phyloP scores from a whole-genome alignment of 1,140 invertebrate genomes.

The Lamellibrachia luymesi region DNA sequence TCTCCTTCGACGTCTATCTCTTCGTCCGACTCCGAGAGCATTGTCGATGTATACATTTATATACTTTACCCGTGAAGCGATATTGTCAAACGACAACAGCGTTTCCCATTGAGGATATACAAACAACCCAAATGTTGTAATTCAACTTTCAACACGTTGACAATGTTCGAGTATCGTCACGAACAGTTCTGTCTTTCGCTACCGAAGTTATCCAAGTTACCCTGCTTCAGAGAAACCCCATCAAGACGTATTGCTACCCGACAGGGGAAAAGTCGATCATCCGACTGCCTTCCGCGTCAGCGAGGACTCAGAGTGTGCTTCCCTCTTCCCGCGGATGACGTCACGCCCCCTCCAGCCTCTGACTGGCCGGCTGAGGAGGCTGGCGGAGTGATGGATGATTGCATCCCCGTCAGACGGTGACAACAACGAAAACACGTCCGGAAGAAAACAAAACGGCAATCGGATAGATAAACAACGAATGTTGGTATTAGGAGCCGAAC shows the following conservation, averaged over 20 bases:
- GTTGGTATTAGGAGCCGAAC: background rate
- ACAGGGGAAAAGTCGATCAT: background rate
- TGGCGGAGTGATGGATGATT: background rate
- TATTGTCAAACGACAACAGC: background rate
- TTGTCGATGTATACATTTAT: background rate
- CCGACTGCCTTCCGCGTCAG: background rate
- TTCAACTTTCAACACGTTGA: background rate
- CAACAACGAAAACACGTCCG: background rate
- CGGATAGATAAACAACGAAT: background rate
- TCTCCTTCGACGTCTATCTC: background rate
- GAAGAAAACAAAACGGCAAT: background rate
- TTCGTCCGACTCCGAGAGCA: background rate
- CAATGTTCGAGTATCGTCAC: background rate
- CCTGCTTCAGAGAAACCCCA: background rate
- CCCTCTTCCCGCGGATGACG: background rate
- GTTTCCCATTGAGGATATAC: too few species aligned
- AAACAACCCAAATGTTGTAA: too few species aligned
- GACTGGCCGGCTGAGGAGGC: background rate
- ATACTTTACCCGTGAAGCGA: background rate
- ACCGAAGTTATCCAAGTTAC: background rate
- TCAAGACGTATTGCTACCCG: background rate
- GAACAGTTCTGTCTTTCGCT: background rate
- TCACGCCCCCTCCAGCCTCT: background rate
- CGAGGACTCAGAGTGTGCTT: background rate
- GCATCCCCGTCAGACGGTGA: background rate